Evolutionary conservation across 2,888 invertebrate genomes (phyloP), one percentile per base, ranked within the genome.

Genomic region (Chrysodeixis includens): DNA sequence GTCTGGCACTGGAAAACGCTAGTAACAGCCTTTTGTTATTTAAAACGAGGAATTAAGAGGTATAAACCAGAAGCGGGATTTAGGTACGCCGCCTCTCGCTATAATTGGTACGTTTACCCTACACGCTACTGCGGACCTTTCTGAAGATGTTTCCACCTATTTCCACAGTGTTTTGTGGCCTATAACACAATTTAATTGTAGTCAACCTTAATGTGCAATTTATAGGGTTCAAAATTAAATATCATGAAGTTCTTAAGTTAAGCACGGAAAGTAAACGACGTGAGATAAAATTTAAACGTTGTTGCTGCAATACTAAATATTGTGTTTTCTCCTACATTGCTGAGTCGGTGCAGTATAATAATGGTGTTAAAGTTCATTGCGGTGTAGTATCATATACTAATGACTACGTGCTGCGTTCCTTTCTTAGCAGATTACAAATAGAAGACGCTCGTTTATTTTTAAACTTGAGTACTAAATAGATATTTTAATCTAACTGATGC

Each of bases 11-110:
- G 85, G 83, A 87, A 88, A 88, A 88, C 88, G 87, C 87, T 83
- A 75, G 87, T 88, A 91, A 91, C 90, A 85, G 82, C 86, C 88
- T 89, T 89, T 90, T 90, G 92, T 91, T 91, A 88, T 89, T 90
- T 90, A 88, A 90, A 91, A 86, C 87, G 86, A 86, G 84, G 86
- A 86, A 90, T 91, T 90, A 90, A 91, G 91, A 92, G 87, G 69
- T 73, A 69, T 76, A 74, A 53, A 76, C 73, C 74, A 61, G 53
- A 57, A 54, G 30, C 62, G 55, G 85, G 87, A 87, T 86, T 86
- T 83, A 84, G 83, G 71, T 64, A 68, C 71, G 64, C 63, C 72
- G 76, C 74, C 79, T 76, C 76, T 66, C 57, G 65, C 75, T 76
- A 76, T 89, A 84, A 88, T 86, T 86, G 86, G 85, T 81, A 78